Conservation (phyloP, 2,797 vertebrate genomes). For the Neostethus bicornis region DNA sequence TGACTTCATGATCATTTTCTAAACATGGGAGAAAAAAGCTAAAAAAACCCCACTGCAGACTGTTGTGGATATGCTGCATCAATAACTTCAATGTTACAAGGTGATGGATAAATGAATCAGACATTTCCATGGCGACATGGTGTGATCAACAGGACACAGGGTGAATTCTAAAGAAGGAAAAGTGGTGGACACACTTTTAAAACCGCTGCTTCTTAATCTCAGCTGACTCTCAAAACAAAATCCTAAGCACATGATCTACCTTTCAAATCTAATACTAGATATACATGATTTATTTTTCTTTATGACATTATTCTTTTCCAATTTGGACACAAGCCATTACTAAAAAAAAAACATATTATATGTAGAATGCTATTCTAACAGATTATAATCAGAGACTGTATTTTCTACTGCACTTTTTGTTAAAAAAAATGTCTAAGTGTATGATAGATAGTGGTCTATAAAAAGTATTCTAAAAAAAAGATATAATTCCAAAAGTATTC, state of each 20-base stretch:
- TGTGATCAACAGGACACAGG: constrained; percentile 26
- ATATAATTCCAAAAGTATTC: constrained; percentile 38
- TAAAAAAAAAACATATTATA: constrained; percentile 61
- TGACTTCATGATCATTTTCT: constrained; percentile 4
- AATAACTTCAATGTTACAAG: constrained; percentile 47
- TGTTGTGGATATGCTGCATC: constrained; percentile 57
- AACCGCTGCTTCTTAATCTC: constrained; percentile 64
- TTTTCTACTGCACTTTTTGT: constrained; percentile 79
- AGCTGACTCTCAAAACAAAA: constrained; percentile 56
- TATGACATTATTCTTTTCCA: constrained; percentile 64
- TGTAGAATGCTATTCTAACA: constrained; percentile 69
- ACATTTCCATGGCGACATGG: constrained; percentile 18
- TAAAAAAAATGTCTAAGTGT: constrained; percentile 59
- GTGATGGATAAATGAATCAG: constrained; percentile 19
- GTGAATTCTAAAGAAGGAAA: constrained; percentile 28
- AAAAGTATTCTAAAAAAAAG: constrained; percentile 35
- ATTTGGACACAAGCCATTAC: constrained; percentile 75
- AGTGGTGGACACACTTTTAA: constrained; percentile 13
- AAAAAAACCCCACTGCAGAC: constrained; percentile 7
- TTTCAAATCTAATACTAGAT: constrained; percentile 61
- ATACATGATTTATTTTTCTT: constrained; percentile 65
- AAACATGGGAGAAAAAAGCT: constrained; percentile 25
- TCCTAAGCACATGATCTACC: constrained; percentile 80
- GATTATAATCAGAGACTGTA: constrained; percentile 73
- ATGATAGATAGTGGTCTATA: constrained; percentile 47